Conservation (phyloP, 2,888 invertebrate species). For the Crocallis elinguaria region DNA sequence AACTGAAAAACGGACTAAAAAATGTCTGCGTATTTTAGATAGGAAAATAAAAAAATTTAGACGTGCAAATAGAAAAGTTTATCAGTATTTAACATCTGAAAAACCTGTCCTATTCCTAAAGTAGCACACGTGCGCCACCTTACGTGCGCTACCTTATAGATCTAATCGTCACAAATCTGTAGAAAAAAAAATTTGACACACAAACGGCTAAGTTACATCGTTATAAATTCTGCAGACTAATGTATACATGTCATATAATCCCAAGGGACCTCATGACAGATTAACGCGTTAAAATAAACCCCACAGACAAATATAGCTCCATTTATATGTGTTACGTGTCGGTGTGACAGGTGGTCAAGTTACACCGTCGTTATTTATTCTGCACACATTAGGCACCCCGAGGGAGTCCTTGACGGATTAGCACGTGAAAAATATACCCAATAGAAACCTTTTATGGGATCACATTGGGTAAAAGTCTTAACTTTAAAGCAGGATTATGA, state of each 20-base stretch:
- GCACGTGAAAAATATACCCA: slow-evolving; percentile 42
- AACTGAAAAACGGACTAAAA: too few species aligned
- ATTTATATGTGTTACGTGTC: slow-evolving; percentile 1
- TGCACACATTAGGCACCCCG: slow-evolving; percentile 50
- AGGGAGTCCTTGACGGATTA: slow-evolving; percentile 51
- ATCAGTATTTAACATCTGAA: too few species aligned
- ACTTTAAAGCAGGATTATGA: slow-evolving; percentile 12
- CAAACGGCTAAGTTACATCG: neutral
- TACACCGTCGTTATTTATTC: slow-evolving; percentile 46
- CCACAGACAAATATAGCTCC: neutral
- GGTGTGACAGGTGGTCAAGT: slow-evolving; percentile 26
- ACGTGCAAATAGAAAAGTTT: too few species aligned
- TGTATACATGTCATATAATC: slow-evolving; percentile 10
- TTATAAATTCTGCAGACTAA: slow-evolving; percentile 15
- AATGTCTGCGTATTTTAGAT: too few species aligned
- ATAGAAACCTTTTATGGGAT: slow-evolving; percentile 11
- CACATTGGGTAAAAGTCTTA: slow-evolving; percentile 4
- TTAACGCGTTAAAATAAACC: slow-evolving; percentile 16
- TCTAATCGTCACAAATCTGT: too few species aligned
- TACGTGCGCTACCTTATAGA: too few species aligned
- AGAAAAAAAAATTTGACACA: neutral
- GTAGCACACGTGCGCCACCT: too few species aligned
- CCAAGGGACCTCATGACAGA: slow-evolving; percentile 12
- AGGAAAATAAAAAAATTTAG: too few species aligned
- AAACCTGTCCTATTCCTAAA: too few species aligned